Percentiles rank a stretch among this genome's conserved stretches.
These are phyloP conservation scores for Blastobasis adustella DNA, from an alignment of 2,888 invertebrate species.

Conservation along the genomic window DNA sequence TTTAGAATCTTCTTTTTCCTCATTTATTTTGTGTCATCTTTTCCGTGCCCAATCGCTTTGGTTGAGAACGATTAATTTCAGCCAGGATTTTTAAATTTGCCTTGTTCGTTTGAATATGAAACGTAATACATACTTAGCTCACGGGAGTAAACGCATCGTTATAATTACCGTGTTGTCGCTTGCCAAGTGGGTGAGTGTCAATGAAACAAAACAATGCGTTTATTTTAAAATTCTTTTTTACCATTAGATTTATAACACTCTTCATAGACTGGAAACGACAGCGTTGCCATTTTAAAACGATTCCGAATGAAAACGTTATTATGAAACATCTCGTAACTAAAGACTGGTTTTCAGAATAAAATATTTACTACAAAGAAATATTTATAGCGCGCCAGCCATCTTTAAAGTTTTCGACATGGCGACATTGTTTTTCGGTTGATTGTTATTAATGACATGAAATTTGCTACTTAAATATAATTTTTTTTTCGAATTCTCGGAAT, in stretches of 20 bases:
- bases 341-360: conserved; percentile 1
- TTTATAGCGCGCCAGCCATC: conserved; percentile 3
- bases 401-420: conserved; percentile 1
- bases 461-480: background rate
- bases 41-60: conserved; percentile 12
- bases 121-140: conserved; percentile 12
- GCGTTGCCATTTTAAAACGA: background rate
- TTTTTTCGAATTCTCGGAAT: conserved; percentile 3
- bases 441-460: conserved; percentile 13
- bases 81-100: background rate
- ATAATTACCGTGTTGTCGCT: conserved; percentile 9
- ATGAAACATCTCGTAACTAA: conserved; percentile 3
- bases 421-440: conserved; percentile 14
- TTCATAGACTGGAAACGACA: background rate
- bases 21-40: conserved; percentile 11
- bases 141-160: conserved; percentile 12
- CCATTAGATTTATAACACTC: background rate
- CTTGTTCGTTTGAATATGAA: background rate
- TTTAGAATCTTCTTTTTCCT: conserved; percentile 49
- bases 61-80: background rate
- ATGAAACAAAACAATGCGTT: conserved; percentile 29
- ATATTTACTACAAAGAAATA: conserved; percentile 5
- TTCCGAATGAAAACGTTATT: conserved; percentile 1
- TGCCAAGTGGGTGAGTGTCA: conserved; percentile 71
- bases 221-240: conserved; percentile 14